phyloP scores from a whole-genome alignment of 2,113 vertebrate species.

The Xiphophorus hellerii region DNA sequence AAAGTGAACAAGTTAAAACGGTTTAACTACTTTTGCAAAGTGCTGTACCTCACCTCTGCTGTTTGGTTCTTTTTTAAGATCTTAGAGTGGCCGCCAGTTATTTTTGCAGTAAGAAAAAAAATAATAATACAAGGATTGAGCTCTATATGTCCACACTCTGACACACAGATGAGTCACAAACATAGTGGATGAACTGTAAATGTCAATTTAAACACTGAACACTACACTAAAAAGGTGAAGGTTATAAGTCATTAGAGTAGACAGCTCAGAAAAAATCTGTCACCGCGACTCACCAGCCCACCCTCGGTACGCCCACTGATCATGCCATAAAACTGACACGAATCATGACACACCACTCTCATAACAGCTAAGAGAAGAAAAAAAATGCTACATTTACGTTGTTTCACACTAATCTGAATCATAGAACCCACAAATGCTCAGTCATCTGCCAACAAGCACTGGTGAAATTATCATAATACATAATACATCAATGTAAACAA shows the following conservation, averaged over 20 bases:
- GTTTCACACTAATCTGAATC: background rate
- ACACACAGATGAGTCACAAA: slow-evolving; percentile 8
- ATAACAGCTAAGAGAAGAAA: slow-evolving; percentile 1
- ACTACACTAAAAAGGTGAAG: slow-evolving; percentile 28
- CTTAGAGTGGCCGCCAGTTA: background rate
- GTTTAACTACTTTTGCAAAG: background rate
- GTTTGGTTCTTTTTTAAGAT: background rate
- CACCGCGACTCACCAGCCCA: background rate
- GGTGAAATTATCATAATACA: background rate
- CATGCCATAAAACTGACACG: slow-evolving; percentile 4
- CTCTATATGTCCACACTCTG: background rate
- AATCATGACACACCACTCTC: slow-evolving; percentile 11
- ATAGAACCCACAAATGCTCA: background rate
- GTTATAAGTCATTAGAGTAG: slow-evolving; percentile 4
- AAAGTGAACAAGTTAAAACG: background rate
- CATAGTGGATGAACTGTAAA: background rate
- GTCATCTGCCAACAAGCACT: background rate
- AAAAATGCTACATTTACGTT: background rate
- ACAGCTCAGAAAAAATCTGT: slow-evolving; percentile 24
- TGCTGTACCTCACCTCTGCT: background rate
- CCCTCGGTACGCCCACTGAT: slow-evolving; percentile 3
- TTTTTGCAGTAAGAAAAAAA: background rate
- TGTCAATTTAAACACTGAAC: slow-evolving; percentile 29
- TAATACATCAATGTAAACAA: too few relatives aligned
- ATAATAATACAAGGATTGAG: background rate